These are phyloP conservation scores for Microtus richardsoni DNA, from an alignment of 2,113 vertebrate genomes.

Conservation along the genomic window DNA sequence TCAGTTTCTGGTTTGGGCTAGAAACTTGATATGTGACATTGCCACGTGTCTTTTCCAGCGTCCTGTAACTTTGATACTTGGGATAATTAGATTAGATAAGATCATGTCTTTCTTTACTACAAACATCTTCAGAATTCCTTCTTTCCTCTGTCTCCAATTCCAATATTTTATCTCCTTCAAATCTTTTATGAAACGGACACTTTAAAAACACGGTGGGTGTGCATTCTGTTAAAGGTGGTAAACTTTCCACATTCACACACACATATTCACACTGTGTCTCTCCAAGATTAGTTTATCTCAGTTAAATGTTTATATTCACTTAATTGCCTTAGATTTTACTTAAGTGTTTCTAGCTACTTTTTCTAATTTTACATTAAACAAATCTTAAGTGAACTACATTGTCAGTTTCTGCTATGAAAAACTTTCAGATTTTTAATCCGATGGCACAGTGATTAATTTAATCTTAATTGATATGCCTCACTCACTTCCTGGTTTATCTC, in stretches of 20 bases:
- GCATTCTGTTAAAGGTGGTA: background rate
- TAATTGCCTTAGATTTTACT: slow-evolving; percentile 24
- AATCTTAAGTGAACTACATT: slow-evolving; percentile 43
- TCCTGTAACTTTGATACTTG: background rate
- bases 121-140: slow-evolving; percentile 35
- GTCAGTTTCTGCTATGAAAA: background rate
- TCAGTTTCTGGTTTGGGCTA: background rate
- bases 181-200: slow-evolving; percentile 17
- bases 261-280: background rate
- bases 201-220: background rate
- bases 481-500: background rate
- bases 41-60: background rate
- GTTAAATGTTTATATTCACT: slow-evolving; percentile 30
- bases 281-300: slow-evolving; percentile 1
- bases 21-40: background rate
- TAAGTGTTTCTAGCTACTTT: slow-evolving; percentile 21
- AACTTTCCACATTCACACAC: slow-evolving; percentile 24
- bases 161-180: slow-evolving; percentile 13
- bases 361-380: slow-evolving; percentile 48
- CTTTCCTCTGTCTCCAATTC: background rate
- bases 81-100: slow-evolving; percentile 13
- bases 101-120: background rate
- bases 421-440: slow-evolving; percentile 41
- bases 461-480: background rate
- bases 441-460: background rate